A percentile compares a stretch with the other conserved stretches of the same genome.
Evolutionary conservation across 2,797 vertebrate genomes (phyloP).

Genomic region (Macropodus opercularis): DNA sequence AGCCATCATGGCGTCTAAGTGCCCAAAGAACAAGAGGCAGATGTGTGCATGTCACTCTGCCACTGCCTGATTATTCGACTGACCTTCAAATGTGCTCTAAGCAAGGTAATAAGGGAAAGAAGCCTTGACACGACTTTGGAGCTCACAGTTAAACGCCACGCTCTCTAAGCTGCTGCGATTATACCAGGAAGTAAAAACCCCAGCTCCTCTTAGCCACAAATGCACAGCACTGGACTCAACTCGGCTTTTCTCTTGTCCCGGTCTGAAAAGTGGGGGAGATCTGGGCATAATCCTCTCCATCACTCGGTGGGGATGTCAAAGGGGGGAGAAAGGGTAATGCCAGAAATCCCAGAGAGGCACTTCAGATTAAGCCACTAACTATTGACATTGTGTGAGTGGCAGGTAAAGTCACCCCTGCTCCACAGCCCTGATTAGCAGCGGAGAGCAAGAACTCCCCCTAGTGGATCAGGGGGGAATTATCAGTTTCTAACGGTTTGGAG

Average conservation of each 20-base stretch:
- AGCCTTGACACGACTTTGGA: not conserved
- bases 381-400: slow-evolving; percentile 65
- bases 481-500: not conserved
- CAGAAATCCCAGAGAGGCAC: slow-evolving; percentile 56
- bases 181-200: slow-evolving; percentile 32
- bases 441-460: slow-evolving; percentile 69
- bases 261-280: slow-evolving; percentile 38
- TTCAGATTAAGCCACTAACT: slow-evolving; percentile 65
- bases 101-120: too few species aligned
- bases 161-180: slow-evolving; percentile 30
- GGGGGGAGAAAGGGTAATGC: slow-evolving; percentile 25
- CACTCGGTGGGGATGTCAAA: slow-evolving; percentile 38
- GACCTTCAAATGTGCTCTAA: not conserved
- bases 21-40: not conserved
- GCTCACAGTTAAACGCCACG: slow-evolving; percentile 16
- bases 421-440: not conserved
- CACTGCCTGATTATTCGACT: not conserved
- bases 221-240: slow-evolving; percentile 26
- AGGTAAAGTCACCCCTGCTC: slow-evolving; percentile 69
- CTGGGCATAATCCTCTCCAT: slow-evolving; percentile 58
- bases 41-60: not conserved
- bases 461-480: slow-evolving; percentile 19
- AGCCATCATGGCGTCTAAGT: not conserved
- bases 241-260: slow-evolving; percentile 34
- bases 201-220: slow-evolving; percentile 33